Evolutionary conservation across 1,140 invertebrate species (phyloP).

Genomic region (Drosophila mojavensis): DNA sequence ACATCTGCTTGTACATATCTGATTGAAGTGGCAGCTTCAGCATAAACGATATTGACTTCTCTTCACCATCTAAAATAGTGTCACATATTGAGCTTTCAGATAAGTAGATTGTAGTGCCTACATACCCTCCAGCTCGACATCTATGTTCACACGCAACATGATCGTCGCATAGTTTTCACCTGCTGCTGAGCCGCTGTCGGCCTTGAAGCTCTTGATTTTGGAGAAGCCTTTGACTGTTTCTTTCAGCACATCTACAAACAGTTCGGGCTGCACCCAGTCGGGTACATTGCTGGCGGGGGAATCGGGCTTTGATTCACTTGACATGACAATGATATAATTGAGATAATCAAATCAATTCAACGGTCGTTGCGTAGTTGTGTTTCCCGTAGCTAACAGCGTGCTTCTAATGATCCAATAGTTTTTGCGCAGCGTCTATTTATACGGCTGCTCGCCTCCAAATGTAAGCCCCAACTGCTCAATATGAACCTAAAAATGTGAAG

Average conservation of each 20-base stretch:
- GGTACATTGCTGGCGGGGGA: constrained; percentile 38
- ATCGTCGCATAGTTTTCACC: constrained; percentile 70
- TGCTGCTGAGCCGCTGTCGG: constrained; percentile 45
- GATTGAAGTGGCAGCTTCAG: constrained; percentile 59
- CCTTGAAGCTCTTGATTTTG: constrained; percentile 57
- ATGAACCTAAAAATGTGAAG: neutral
- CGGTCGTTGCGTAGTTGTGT: neutral
- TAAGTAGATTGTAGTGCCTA: neutral
- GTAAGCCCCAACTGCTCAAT: constrained; percentile 10
- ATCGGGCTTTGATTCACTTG: constrained; percentile 6
- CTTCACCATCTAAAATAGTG: constrained; percentile 41
- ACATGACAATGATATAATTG: constrained; percentile 26
- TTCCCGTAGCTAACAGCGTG: neutral
- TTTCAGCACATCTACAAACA: constrained; percentile 58
- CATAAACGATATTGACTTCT: constrained; percentile 58
- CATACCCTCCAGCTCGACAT: constrained; percentile 61
- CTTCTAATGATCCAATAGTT: constrained; percentile 9
- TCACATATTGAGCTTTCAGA: neutral
- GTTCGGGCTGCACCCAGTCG: constrained; percentile 52
- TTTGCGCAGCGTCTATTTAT: constrained; percentile 9
- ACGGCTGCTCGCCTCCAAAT: neutral
- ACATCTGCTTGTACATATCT: constrained; percentile 37
- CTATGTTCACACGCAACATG: constrained; percentile 56
- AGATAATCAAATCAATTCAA: neutral
- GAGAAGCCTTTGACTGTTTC: constrained; percentile 49